Conservation (phyloP, 1,140 invertebrate genomes). For the Agrypnia vestita region DNA sequence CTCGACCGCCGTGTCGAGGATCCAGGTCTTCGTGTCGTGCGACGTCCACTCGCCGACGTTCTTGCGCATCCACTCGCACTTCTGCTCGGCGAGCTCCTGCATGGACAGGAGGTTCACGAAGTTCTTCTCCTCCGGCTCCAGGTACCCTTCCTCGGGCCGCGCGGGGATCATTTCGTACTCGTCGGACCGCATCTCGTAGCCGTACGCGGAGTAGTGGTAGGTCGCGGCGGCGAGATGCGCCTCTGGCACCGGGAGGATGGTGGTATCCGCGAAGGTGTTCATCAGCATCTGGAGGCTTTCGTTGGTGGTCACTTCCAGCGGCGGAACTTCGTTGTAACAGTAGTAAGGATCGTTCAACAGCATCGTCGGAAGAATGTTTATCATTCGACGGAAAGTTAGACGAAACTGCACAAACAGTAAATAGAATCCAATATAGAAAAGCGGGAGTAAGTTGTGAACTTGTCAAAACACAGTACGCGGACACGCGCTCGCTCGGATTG, state of each 20-base stretch:
- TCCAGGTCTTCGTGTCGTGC: conserved; percentile 43
- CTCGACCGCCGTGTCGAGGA: conserved; percentile 34
- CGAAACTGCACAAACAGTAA: not conserved
- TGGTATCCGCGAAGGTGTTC: not conserved
- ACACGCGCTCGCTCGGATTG: not conserved
- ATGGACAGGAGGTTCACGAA: not conserved
- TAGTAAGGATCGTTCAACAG: not conserved
- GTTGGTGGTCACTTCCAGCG: not conserved
- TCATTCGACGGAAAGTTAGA: no score
- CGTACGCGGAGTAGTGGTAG: not conserved
- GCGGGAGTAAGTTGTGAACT: no score
- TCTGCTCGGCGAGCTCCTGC: not conserved
- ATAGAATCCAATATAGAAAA: not conserved
- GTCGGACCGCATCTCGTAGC: no score
- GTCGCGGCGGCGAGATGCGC: not conserved
- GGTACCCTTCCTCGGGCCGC: not conserved
- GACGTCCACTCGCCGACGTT: conserved; percentile 35
- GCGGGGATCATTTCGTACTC: not conserved
- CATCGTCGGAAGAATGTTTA: not conserved
- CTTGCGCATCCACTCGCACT: conserved; percentile 44
- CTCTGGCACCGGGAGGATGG: not conserved
- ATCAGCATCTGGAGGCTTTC: not conserved
- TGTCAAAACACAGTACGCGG: no score
- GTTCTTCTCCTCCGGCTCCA: not conserved
- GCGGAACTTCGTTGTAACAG: not conserved